These are phyloP conservation scores for Acanthis flammea DNA, from an alignment of 2,797 vertebrate genomes.

Conservation along the genomic window DNA sequence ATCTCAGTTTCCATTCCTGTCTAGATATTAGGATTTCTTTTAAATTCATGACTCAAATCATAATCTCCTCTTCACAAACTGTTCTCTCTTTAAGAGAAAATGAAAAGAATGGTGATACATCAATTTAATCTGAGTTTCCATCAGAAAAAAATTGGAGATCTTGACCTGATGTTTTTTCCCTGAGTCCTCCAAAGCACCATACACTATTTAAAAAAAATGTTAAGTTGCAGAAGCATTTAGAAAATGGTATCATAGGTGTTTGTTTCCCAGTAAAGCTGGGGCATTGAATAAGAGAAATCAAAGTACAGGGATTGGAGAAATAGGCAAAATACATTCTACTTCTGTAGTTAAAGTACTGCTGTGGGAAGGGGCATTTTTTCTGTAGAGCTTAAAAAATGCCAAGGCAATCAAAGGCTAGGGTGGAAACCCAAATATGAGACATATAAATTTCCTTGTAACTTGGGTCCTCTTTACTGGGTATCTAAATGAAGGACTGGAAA, in stretches of 20 bases:
- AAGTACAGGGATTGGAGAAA: neutral
- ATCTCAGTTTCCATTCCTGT: neutral
- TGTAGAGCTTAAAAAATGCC: neutral
- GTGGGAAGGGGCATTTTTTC: neutral
- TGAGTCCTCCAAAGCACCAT: neutral
- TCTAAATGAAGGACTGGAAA: neutral
- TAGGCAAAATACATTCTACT: neutral
- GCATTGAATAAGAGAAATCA: neutral
- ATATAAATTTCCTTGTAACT: neutral
- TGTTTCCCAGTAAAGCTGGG: neutral
- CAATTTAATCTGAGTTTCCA: neutral
- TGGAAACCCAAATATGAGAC: neutral
- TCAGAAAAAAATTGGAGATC: neutral
- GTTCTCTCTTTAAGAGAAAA: neutral
- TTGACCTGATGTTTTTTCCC: neutral
- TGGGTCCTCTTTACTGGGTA: neutral
- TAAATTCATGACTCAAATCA: neutral
- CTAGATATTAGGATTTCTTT: neutral
- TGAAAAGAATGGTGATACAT: neutral
- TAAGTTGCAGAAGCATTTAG: neutral
- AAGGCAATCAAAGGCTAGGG: neutral
- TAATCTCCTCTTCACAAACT: neutral
- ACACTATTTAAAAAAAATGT: neutral
- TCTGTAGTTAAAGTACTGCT: neutral
- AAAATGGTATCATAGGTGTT: accelerated